Evolutionary conservation across 1,140 invertebrate species (phyloP).

Genomic region (Bursaphelenchus mucronatus): DNA sequence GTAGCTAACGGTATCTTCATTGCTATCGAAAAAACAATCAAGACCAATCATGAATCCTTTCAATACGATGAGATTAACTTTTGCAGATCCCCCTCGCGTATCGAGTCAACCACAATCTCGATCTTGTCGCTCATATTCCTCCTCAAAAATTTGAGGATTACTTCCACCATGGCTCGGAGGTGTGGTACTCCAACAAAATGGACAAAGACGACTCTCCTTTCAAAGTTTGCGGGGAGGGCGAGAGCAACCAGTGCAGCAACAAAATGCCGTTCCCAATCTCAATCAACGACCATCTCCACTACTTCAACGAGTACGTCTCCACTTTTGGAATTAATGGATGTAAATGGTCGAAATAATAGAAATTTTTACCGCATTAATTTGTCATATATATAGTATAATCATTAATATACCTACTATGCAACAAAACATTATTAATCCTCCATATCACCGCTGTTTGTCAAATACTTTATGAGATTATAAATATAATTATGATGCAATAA

Average conservation of each 20-base stretch:
- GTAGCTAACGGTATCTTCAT: too few relatives aligned
- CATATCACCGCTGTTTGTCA: too few relatives aligned
- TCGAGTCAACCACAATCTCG: conserved; percentile 38
- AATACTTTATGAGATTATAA: too few relatives aligned
- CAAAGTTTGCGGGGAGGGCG: conserved; percentile 26
- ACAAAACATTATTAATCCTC: too few relatives aligned
- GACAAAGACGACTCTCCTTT: background rate
- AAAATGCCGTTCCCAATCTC: conserved; percentile 9
- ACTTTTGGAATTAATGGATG: conserved; percentile 25
- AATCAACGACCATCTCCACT: conserved; percentile 28
- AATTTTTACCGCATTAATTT: too few relatives aligned
- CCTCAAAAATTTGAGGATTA: conserved; percentile 45
- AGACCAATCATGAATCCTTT: too few relatives aligned
- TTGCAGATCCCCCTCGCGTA: conserved; percentile 31
- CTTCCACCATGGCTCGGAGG: conserved; percentile 42
- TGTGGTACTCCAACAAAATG: conserved; percentile 50
- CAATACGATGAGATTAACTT: too few relatives aligned
- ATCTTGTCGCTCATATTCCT: conserved; percentile 46
- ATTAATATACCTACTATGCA: too few relatives aligned
- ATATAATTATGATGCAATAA: too few relatives aligned
- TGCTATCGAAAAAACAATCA: too few relatives aligned
- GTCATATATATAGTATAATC: too few relatives aligned
- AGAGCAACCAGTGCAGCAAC: conserved; percentile 21
- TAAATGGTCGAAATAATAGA: too few relatives aligned
- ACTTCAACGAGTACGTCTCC: conserved; percentile 19